Base-by-base conservation (phyloP, 30 jellyfish, hydroid and myxozoan genomes). In the Pelagia noctiluca region DNA sequence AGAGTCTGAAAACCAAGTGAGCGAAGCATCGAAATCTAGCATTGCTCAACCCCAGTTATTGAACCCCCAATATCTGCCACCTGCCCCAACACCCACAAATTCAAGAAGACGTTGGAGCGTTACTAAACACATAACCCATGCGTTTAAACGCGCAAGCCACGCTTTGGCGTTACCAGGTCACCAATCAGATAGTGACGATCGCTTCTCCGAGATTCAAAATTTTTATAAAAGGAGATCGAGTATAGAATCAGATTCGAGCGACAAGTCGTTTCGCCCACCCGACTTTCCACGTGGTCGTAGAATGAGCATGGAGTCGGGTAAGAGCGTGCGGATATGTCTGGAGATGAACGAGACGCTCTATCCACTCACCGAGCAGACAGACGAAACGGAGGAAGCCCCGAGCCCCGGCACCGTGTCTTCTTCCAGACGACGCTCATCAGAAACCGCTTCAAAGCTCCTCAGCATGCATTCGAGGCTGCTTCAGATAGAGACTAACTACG, bases 311-410 rank as follows among this genome's bases (percentile, higher is more conserved):
- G 85, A 82, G 0, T 69, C 85, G 8, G 85, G 46, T 22, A 69
- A 70, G 36, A 82, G 85, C 47, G 32, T 70, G 13, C 32, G 80
- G 61, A 22, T 70, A 35, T 19, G 42, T 49, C n/a, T 70, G 34
- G 92, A 82, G 50, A 67, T 35, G 50, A 62, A 48, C 36, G 91
- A 81, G 22, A 54, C 78, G 1, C 37, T 81, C 52, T 65, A 67
- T 34, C 91, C 91, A 12, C 36, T 81, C 13, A 57, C 68, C 19
- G 91, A 81, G 47, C 42, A 32, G 8, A n/a, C 26, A 11, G 84
- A 67, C 35, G 90, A 79, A 49, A 46, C 12, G 50, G 72, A 11
- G 1, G 91, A 81, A 35, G 80, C 60, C 21, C 57, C 8, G 12
- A 5, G 8, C 57, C 57, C 57, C 57, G 12, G 16, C 8, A 5